Evolutionary conservation across 2,888 invertebrate species (phyloP), one percentile per base, ranked within the genome.

Genomic region (Lasioglossum pauxillum): DNA sequence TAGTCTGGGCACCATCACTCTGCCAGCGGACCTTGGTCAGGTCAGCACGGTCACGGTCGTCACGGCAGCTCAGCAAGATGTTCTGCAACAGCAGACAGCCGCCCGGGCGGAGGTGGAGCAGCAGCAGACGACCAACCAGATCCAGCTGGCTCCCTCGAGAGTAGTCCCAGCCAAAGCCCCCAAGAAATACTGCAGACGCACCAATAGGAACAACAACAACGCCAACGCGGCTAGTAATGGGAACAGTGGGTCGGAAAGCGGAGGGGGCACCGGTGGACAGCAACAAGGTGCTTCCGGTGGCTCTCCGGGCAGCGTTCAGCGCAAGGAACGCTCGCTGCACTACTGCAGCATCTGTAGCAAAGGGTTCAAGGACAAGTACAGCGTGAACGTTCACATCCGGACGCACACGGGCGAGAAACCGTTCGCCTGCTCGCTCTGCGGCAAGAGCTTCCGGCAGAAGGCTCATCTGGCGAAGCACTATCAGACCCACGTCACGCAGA

Each of bases 331-430:
- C 91, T 97, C 98, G 84, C 95, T 99, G 89, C 98, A 99, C 95
- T 98, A 99, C 95, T 97, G 99, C 96, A 97, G 98, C 95, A 98
- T 99, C 95, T 99, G 98, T 95, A 98, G 98, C 92, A 98, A 98
- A 95, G 98, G 98, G 7, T 98, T 98, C 95, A 98, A 98, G 95
- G 98, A 98, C 95, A 98, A 98, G 95, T 99, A 99, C 96, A 98
- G 99, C 86, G 98, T 99, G 81, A 99, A 99, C 95, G 99, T 99
- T 74, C 99, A 99, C 95, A 98, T 99, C 91, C 96, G 99, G 92
- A 99, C 99, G 44, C 99, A 99, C 95, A 99, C 99, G 0, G 99
- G 99, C 0, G 99, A 99, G 95, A 99, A 99, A 94, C 99, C 99
- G 0, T 99, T 99, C 95, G 97, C 98, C 57, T 99, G 99, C 95